These are phyloP conservation scores for Entomobrya proxima DNA, from an alignment of 2,888 invertebrate species.

Conservation along the genomic window DNA sequence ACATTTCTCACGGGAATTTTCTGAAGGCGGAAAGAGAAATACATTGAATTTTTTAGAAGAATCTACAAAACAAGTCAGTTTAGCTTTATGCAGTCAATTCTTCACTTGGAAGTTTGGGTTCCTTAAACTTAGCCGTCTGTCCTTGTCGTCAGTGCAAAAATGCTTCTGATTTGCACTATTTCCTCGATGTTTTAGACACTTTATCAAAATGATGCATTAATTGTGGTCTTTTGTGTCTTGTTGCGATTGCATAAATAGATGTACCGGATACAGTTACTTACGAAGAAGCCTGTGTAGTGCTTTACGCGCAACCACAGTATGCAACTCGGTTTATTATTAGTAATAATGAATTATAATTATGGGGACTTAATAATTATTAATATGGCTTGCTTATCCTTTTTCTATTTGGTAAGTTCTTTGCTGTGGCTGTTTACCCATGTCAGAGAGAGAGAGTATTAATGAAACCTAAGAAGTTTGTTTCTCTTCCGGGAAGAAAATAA, in stretches of 20 bases:
- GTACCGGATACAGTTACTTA: no score
- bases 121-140: no score
- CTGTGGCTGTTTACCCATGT: background rate
- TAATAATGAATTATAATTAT: conserved; percentile 17
- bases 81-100: conserved; percentile 7
- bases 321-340: background rate
- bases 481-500: conserved; percentile 32
- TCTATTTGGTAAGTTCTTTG: conserved; percentile 15
- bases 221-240: no score
- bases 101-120: conserved; percentile 5
- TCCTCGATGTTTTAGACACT: no score
- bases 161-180: background rate
- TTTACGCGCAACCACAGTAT: background rate
- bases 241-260: no score
- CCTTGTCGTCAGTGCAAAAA: background rate
- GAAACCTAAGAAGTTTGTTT: conserved; percentile 48
- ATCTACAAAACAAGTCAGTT: background rate
- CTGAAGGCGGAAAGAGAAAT: conserved; percentile 15
- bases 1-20: conserved; percentile 52
- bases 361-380: conserved; percentile 8
- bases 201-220: no score
- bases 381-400: background rate
- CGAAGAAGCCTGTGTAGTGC: background rate
- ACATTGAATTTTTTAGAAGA: conserved; percentile 32
- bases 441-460: conserved; percentile 13